Evolutionary conservation across 2,113 vertebrate genomes (phyloP), one percentile per base, ranked within the genome.

Genomic region (Hemibagrus wyckioides): DNA sequence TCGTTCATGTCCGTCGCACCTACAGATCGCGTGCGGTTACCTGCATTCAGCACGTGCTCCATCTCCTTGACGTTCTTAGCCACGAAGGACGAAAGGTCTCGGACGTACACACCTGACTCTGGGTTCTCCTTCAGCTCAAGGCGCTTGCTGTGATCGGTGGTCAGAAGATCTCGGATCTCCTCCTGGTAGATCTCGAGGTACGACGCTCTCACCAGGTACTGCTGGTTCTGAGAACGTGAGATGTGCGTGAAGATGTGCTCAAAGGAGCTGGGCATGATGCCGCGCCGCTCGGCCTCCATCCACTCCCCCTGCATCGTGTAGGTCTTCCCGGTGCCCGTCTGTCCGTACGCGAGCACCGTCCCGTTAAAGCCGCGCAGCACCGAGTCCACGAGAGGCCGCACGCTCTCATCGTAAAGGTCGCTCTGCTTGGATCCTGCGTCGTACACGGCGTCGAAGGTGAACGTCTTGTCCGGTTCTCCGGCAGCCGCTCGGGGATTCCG

Each of bases 201-300:
- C 19, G 98, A 99, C 0, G 98, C 98, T 89, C 98, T 95, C 44
- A 99, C 98, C 91, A 99, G 95, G 92, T 98, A 99, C 95, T 99
- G 98, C 92, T 95, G 98, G 95, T 99, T 97, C 93, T 98, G 97
- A 1, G 98, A 98, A 89, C 98, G 96, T 1, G 98, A 98, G 94
- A 99, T 99, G 92, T 99, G 97, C 0, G 98, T 99, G 94, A 99
- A 99, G 90, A 99, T 97, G 93, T 99, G 98, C 90, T 99, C 98
- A 44, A 99, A 99, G 57, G 98, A 95, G 8, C 94, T 97, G 80
- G 98, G 98, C 89, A 99, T 98, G 91, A 99, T 94, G 33, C 98
- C 98, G 0, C 97, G 93, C 85, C 95, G 96, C 92, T 99, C 98
- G 0, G 96, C 94, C 91, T 99, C 98, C 87, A 94, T 90, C 97